phyloP scores from a whole-genome alignment of 2,888 invertebrate genomes.

The Pollenia angustigena region DNA sequence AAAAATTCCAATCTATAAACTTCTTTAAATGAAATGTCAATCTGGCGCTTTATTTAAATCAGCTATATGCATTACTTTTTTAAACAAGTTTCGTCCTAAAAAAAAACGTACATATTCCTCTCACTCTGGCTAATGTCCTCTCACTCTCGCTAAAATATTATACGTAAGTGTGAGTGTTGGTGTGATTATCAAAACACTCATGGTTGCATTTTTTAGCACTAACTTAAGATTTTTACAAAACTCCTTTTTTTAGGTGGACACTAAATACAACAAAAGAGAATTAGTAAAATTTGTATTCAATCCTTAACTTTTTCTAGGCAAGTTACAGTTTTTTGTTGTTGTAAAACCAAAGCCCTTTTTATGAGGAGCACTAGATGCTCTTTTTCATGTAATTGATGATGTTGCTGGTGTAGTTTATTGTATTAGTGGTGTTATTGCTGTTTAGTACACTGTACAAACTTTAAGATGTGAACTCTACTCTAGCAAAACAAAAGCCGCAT shows the following conservation, averaged over 20 bases:
- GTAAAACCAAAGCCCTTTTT: slow-evolving; percentile 55
- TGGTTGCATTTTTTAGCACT: slow-evolving; percentile 50
- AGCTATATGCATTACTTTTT: slow-evolving; percentile 5
- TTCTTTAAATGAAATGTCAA: not conserved
- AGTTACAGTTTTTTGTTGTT: slow-evolving; percentile 30
- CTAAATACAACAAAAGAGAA: not conserved
- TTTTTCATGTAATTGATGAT: not conserved
- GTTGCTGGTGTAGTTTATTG: slow-evolving; percentile 21
- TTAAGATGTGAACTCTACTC: slow-evolving; percentile 68
- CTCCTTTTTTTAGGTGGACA: slow-evolving; percentile 33
- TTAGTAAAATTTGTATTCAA: slow-evolving; percentile 15
- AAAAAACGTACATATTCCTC: slow-evolving; percentile 30
- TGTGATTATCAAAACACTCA: not conserved
- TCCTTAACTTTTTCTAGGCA: slow-evolving; percentile 51
- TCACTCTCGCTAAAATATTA: not conserved
- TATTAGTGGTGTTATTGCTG: slow-evolving; percentile 24
- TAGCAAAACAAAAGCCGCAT: slow-evolving; percentile 68
- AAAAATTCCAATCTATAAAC: no score
- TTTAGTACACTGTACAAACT: slow-evolving; percentile 56
- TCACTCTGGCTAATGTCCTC: slow-evolving; percentile 31
- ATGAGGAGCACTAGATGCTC: slow-evolving; percentile 17
- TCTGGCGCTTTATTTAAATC: not conserved
- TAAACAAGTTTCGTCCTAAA: slow-evolving; percentile 37
- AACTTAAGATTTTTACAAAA: not conserved
- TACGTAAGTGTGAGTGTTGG: not conserved